Base-by-base conservation (phyloP, 2,888 invertebrate genomes). In the Conchocele bisecta region DNA sequence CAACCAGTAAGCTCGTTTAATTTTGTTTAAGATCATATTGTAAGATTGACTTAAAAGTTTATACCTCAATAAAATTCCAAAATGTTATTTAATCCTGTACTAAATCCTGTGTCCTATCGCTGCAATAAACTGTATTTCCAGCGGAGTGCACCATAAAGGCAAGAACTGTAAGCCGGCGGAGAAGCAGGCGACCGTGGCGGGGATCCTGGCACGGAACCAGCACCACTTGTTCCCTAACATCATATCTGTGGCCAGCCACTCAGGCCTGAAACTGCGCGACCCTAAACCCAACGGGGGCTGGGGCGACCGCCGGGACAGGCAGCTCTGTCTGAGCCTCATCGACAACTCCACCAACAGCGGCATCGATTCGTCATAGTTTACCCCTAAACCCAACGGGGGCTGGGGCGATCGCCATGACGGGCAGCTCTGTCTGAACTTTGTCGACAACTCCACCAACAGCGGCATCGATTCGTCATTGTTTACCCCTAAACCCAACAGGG, bases 321-420 rank as follows among this genome's bases (percentile, higher is more conserved):
- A 94, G 83, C 91, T 98, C 22, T 98, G 97, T 92, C 92, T 83
- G 24, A 88, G 88, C 54, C 89, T 90, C 68, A 57, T 85, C 26
- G 67, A 75, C 22, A 69, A 76, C 44, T 67, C 70, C 29, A 35
- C 11, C n/a, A 51, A n/a, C n/a, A n/a, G n/a, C n/a, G n/a, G n/a
- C n/a, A n/a, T n/a, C n/a, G n/a, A n/a, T n/a, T n/a, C n/a, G n/a
- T n/a, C n/a, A n/a, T n/a, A n/a, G n/a, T n/a, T n/a, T n/a, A n/a
- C n/a, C 70, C 89, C 89, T 1, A 91, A 90, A 74, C 87, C 90
- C 20, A 99, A 99, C 89, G 99, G 99, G 0, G 99, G 99, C 0
- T 99, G 99, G 99, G 98, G 98, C 7, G 99, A 99, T 86, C 83
- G 92, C n/a, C 93, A 97, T 71, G 97, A 98, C 92, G 95, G 95